Evolutionary conservation across 2,888 invertebrate genomes (phyloP), one percentile per base, ranked within the genome.

Genomic region (Cyaniris semiargus): DNA sequence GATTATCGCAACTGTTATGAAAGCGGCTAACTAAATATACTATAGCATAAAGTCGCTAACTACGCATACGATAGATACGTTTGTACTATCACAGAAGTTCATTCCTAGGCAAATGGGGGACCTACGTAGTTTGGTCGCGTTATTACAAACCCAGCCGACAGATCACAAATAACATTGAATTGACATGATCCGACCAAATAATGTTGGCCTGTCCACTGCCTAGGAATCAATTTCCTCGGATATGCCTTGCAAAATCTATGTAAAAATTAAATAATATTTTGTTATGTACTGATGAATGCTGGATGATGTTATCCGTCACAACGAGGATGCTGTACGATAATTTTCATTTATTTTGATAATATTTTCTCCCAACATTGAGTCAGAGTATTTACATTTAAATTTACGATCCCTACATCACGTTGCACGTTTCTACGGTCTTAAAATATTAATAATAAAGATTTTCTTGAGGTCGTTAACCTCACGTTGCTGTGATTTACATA

Each of bases 381-480:
- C 75, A 75, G 15, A n/a, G 23, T 18, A 21, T 72, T 56, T 21
- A 48, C 34, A 53, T 71, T 38, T 8, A 56, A 76, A 70, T 76
- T 48, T 48, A 70, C 10, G n/a, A 53, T 10, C 23, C 1, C n/a
- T 53, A 13, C 56, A 84, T 85, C 84, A 85, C 84, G 83, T 83
- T 76, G 66, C 79, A 74, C 77, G 76, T 78, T 76, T 78, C 77
- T 78, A 76, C 31, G 71, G 79, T 79, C 70, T 79, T 80, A 81
- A 83, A 80, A 79, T 81, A 81, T 77, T 70, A 77, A 77, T 77
- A 71, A 83, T 83, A 83, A 81, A 82, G 82, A 83, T 82, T 82
- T 82, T 80, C 18, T 75, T 78, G 80, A 79, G 87, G 86, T 86
- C 85, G 82, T 86, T 86, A 83, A 80, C 86, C 85, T 78, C 76